A percentile compares a stretch with the other conserved stretches of the same genome.
These are phyloP conservation scores for Poecilus cupreus DNA, from an alignment of 2,888 invertebrate species.

Conservation along the genomic window DNA sequence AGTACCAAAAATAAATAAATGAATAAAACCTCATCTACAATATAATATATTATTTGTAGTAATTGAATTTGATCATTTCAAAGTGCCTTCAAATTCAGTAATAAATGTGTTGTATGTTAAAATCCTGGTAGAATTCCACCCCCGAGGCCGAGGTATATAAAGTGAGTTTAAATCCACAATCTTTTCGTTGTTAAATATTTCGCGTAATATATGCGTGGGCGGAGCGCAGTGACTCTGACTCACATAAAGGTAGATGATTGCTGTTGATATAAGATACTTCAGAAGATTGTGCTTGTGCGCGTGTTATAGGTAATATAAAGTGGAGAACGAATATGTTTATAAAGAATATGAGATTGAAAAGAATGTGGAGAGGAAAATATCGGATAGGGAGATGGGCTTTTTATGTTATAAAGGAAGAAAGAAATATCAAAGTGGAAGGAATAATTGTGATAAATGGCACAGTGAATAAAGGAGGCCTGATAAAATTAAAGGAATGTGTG, in stretches of 20 bases:
- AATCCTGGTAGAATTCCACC: too few relatives aligned
- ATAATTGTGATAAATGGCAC: constrained; percentile 40
- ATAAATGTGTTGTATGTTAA: too few relatives aligned
- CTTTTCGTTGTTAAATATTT: constrained; percentile 30
- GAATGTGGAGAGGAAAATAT: constrained; percentile 7
- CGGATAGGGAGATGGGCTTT: constrained; percentile 24
- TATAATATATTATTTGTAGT: too few relatives aligned
- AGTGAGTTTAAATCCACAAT: not conserved
- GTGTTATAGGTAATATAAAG: constrained; percentile 46
- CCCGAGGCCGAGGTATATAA: too few relatives aligned
- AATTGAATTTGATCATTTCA: too few relatives aligned
- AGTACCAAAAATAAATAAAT: too few relatives aligned
- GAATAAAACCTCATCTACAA: too few relatives aligned
- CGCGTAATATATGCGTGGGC: constrained; percentile 17
- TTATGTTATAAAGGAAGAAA: constrained; percentile 23
- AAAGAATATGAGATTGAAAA: constrained; percentile 48
- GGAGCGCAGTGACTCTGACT: not conserved
- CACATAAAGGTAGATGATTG: constrained; percentile 36
- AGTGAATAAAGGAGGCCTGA: constrained; percentile 2
- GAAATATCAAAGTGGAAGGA: constrained; percentile 29
- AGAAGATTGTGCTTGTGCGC: constrained; percentile 27
- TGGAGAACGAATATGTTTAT: constrained; percentile 48
- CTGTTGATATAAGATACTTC: constrained; percentile 48
- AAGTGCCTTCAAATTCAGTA: too few relatives aligned
- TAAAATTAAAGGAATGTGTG: constrained; percentile 20